phyloP scores from a whole-genome alignment of 2,888 invertebrate genomes.

The Eilema griseolum region DNA sequence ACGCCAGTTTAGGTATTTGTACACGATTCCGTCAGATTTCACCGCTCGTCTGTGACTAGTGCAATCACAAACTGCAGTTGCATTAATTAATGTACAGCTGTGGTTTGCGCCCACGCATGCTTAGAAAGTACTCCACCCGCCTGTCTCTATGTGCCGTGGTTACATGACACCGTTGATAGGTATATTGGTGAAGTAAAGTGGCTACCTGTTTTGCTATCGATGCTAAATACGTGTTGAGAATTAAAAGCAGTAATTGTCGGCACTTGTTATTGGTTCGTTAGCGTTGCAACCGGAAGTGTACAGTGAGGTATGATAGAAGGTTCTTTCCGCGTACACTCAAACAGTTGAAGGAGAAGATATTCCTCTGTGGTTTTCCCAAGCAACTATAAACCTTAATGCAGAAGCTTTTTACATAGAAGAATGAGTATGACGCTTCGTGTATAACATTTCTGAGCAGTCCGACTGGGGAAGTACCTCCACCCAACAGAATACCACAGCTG shows the following conservation, averaged over 20 bases:
- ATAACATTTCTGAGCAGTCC: too few species aligned
- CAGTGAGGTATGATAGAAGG: not conserved
- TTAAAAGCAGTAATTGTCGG: conserved; percentile 7
- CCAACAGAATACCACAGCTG: too few species aligned
- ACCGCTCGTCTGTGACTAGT: conserved; percentile 29
- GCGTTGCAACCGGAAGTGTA: not conserved
- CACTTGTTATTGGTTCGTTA: not conserved
- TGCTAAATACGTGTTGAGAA: conserved; percentile 8
- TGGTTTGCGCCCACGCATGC: conserved; percentile 73
- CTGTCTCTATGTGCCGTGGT: conserved; percentile 50
- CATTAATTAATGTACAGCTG: conserved; percentile 73
- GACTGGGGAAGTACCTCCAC: too few species aligned
- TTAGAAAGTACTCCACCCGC: conserved; percentile 57
- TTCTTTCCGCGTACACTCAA: too few species aligned
- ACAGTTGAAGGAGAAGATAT: too few species aligned
- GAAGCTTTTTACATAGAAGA: too few species aligned
- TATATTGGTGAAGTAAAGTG: conserved; percentile 41
- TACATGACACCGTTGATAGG: conserved; percentile 38
- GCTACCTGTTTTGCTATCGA: conserved; percentile 12
- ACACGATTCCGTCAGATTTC: conserved; percentile 44
- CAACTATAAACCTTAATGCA: too few species aligned
- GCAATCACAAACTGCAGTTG: conserved; percentile 46
- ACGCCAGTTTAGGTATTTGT: conserved; percentile 59
- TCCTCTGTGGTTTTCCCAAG: too few species aligned
- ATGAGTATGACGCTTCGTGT: too few species aligned